These are phyloP conservation scores for Sericinus montela DNA, from an alignment of 2,888 invertebrate genomes.

Conservation along the genomic window DNA sequence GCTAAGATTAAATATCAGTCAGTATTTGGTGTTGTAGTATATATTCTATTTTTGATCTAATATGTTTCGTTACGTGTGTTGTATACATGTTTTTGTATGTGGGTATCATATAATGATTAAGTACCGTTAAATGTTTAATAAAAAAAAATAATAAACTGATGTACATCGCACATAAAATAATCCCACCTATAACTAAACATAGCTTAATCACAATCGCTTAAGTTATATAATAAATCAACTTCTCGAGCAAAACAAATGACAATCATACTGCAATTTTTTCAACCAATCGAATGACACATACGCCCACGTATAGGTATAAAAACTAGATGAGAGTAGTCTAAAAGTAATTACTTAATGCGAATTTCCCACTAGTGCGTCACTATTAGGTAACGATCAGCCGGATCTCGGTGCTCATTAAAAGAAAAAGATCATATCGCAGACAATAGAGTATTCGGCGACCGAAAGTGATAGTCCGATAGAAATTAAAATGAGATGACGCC, in stretches of 20 bases:
- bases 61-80: too few species aligned
- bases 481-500: constrained; percentile 57
- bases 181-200: not conserved
- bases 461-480: constrained; percentile 73
- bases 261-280: not conserved
- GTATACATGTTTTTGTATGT: too few species aligned
- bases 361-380: constrained; percentile 67
- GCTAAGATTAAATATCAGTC: too few species aligned
- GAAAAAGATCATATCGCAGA: constrained; percentile 68
- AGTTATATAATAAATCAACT: constrained; percentile 33
- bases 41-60: too few species aligned
- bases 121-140: too few species aligned
- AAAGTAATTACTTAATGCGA: constrained; percentile 53
- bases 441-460: constrained; percentile 68
- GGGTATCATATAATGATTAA: too few species aligned
- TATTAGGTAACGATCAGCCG: constrained; percentile 70
- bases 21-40: too few species aligned
- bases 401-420: constrained; percentile 68
- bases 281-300: constrained; percentile 12
- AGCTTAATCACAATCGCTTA: not conserved
- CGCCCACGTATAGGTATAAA: constrained; percentile 27
- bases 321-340: constrained; percentile 20
- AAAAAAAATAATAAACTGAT: too few species aligned
- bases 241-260: constrained; percentile 35
- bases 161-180: not conserved